These are phyloP conservation scores for Caenorhabditis drosophilae DNA, from an alignment of 2,888 invertebrate genomes.

Conservation along the genomic window DNA sequence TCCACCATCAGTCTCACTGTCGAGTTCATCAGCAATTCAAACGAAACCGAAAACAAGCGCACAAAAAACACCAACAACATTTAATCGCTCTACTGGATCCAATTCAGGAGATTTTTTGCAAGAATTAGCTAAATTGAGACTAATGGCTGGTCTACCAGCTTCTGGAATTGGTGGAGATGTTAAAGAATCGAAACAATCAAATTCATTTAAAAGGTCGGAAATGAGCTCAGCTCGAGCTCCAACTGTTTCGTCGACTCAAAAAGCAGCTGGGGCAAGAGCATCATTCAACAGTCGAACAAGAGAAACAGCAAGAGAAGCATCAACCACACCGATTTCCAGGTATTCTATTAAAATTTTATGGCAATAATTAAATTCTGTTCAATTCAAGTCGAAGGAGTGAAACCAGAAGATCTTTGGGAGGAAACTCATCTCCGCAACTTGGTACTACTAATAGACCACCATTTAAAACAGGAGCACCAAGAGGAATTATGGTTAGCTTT, in stretches of 20 bases:
- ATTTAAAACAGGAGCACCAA: constrained; percentile 23
- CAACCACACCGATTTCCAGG: constrained; percentile 19
- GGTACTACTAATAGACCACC: constrained; percentile 20
- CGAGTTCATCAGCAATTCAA: background rate
- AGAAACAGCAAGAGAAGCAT: constrained; percentile 18
- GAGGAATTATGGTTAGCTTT: constrained; percentile 19
- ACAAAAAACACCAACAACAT: constrained; percentile 20
- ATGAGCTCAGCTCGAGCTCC: constrained; percentile 34
- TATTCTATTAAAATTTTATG: constrained; percentile 8
- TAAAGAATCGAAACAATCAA: background rate
- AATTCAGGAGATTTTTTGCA: constrained; percentile 32
- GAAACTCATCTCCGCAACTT: constrained; percentile 32
- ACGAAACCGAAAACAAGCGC: constrained; percentile 19
- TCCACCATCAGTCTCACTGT: background rate
- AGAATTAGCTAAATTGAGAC: constrained; percentile 37
- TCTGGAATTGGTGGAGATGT: constrained; percentile 4
- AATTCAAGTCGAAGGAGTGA: constrained; percentile 22
- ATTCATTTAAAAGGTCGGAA: constrained; percentile 39
- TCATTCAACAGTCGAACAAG: constrained; percentile 14
- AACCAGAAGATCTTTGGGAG: constrained; percentile 25
- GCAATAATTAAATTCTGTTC: background rate
- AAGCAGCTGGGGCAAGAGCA: constrained; percentile 6
- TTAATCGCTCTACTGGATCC: constrained; percentile 22
- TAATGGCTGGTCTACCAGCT: constrained; percentile 43
- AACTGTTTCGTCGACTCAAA: constrained; percentile 34